These are phyloP conservation scores for Trigoniulus corallinus DNA, from an alignment of 1,140 invertebrate genomes.

Conservation along the genomic window DNA sequence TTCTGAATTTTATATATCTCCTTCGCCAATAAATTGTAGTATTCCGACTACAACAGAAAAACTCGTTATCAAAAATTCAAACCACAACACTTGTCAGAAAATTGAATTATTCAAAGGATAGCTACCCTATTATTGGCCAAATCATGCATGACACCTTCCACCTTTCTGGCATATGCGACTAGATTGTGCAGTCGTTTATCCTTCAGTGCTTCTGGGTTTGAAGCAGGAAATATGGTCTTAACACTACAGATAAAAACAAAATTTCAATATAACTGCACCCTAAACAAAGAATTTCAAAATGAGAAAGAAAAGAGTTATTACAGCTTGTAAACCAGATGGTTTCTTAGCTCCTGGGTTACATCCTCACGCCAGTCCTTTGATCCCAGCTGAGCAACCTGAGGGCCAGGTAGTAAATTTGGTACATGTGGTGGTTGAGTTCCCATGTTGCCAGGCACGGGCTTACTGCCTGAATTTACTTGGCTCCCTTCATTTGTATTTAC, in stretches of 20 bases:
- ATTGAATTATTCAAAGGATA: background rate
- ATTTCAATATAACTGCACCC: no score
- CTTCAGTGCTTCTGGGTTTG: conserved; percentile 74
- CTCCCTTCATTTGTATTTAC: conserved; percentile 2
- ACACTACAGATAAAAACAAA: conserved; percentile 44
- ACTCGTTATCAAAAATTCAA: background rate
- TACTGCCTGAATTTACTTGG: background rate
- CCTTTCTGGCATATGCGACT: conserved; percentile 93
- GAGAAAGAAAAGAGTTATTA: no score
- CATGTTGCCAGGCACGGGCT: conserved; percentile 3
- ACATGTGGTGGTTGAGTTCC: conserved; percentile 4
- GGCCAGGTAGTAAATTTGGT: conserved; percentile 18
- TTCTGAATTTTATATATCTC: conserved; percentile 99
- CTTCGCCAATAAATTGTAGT: conserved; percentile 94
- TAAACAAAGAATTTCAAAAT: no score
- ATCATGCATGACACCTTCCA: conserved; percentile 99
- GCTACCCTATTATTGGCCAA: conserved; percentile 73
- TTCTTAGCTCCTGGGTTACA: conserved; percentile 89
- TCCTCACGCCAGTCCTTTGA: conserved; percentile 96
- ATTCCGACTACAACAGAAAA: conserved; percentile 65
- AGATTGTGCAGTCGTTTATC: conserved; percentile 49
- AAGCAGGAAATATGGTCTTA: conserved; percentile 96
- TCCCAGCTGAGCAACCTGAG: conserved; percentile 29
- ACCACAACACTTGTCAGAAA: background rate
- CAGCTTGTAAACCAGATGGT: conserved; percentile 97